Evolutionary conservation across 1,140 invertebrate genomes (phyloP).

Genomic region (Euura lappo): DNA sequence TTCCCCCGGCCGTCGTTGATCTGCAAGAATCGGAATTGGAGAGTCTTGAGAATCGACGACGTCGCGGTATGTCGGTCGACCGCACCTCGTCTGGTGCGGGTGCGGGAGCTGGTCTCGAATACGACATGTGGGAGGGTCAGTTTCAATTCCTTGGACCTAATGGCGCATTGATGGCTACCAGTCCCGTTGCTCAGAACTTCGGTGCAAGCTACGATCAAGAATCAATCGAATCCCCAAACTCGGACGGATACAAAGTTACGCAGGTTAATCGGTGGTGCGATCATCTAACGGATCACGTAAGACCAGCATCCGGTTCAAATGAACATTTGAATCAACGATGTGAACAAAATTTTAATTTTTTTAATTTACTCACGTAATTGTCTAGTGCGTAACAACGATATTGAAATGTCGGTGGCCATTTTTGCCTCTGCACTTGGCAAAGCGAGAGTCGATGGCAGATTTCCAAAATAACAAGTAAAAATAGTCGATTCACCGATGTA

Average conservation of each 20-base stretch:
- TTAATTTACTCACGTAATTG: no score
- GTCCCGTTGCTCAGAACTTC: background rate
- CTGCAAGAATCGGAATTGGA: constrained; percentile 5
- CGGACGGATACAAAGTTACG: constrained; percentile 64
- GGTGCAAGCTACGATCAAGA: background rate
- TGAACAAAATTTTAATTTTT: no score
- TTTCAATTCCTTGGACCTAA: constrained; percentile 76
- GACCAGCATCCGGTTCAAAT: constrained; percentile 22
- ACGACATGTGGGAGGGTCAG: constrained; percentile 86
- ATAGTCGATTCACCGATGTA: background rate
- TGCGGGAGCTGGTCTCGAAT: constrained; percentile 65
- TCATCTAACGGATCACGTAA: constrained; percentile 63
- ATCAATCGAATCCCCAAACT: background rate
- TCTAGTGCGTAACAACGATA: no score
- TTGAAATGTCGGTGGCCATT: background rate
- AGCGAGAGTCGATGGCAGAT: constrained; percentile 6
- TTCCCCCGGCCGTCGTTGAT: background rate
- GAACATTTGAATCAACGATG: background rate
- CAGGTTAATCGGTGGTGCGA: constrained; percentile 63
- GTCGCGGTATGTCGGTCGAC: constrained; percentile 30
- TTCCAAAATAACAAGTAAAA: background rate
- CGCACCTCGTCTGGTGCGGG: constrained; percentile 12
- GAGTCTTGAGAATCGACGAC: constrained; percentile 26
- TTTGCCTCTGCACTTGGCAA: constrained; percentile 10
- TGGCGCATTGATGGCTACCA: background rate